Evolutionary conservation across 2,888 invertebrate genomes (phyloP).

Genomic region (Nymphalis urticae): DNA sequence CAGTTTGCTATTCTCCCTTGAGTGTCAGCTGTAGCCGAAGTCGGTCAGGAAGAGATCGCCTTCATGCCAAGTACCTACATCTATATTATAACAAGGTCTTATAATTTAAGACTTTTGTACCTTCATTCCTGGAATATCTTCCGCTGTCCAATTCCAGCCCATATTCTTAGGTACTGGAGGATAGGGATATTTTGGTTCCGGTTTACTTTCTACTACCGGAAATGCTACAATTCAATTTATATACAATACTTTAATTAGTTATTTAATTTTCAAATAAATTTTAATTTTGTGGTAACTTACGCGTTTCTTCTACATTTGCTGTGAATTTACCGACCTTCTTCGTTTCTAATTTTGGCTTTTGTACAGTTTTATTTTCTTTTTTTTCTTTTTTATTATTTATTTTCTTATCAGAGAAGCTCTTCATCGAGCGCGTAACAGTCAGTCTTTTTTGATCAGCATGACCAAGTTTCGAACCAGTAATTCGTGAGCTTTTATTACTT

Average conservation of each 20-base stretch:
- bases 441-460: constrained; percentile 38
- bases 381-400: constrained; percentile 45
- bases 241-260: not conserved
- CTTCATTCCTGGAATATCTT: constrained; percentile 72
- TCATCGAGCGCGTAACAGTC: constrained; percentile 44
- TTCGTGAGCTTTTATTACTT: constrained; percentile 54
- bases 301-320: constrained; percentile 49
- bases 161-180: constrained; percentile 68
- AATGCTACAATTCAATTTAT: constrained; percentile 44
- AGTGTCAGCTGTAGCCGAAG: too few relatives aligned
- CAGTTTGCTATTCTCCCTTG: too few relatives aligned
- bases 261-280: not conserved
- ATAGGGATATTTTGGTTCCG: constrained; percentile 56
- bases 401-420: constrained; percentile 46
- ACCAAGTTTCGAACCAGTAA: constrained; percentile 42
- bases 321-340: constrained; percentile 60
- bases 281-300: constrained; percentile 44
- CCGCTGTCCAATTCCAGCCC: constrained; percentile 78
- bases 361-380: constrained; percentile 44
- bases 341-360: constrained; percentile 48
- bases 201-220: constrained; percentile 48
- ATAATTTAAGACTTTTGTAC: constrained; percentile 42
- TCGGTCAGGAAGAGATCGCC: too few relatives aligned
- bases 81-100: too few relatives aligned
- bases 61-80: too few relatives aligned